Evolutionary conservation across 1,140 invertebrate species (phyloP).

Genomic region (Cydia amplana): DNA sequence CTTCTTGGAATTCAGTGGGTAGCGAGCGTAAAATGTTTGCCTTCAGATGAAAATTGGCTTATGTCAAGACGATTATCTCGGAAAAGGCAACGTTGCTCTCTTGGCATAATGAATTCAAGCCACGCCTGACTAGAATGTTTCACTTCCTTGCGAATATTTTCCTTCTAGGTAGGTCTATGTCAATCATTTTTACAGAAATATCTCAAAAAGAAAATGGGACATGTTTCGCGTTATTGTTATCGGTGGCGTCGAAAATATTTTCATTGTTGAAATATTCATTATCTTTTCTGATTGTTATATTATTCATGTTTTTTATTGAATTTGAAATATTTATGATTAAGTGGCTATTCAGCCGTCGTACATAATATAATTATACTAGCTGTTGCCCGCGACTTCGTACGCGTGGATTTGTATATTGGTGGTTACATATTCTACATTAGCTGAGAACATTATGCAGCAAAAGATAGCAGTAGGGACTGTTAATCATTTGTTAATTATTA

Average conservation of each 20-base stretch:
- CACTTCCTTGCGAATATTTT: slow-evolving; percentile 1
- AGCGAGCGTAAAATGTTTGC: background rate
- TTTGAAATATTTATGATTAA: background rate
- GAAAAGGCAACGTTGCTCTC: background rate
- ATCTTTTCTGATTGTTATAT: background rate
- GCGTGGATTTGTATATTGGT: too few relatives aligned
- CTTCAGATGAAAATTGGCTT: slow-evolving; percentile 10
- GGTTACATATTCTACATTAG: too few relatives aligned
- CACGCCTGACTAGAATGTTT: background rate
- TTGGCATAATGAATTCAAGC: background rate
- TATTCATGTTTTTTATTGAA: background rate
- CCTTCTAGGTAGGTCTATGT: background rate
- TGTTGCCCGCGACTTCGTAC: too few relatives aligned
- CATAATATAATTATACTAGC: too few relatives aligned
- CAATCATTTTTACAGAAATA: slow-evolving; percentile 21
- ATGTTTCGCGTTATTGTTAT: background rate
- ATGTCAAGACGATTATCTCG: background rate
- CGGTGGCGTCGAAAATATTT: background rate
- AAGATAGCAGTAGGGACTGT: too few relatives aligned
- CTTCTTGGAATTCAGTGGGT: background rate
- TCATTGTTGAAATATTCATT: slow-evolving; percentile 1
- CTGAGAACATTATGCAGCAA: too few relatives aligned
- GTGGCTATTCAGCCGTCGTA: background rate
- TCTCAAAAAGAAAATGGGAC: background rate
- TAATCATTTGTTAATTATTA: too few relatives aligned